Conservation (phyloP, 2,888 invertebrate species). For the Alentia gelatinosa region DNA sequence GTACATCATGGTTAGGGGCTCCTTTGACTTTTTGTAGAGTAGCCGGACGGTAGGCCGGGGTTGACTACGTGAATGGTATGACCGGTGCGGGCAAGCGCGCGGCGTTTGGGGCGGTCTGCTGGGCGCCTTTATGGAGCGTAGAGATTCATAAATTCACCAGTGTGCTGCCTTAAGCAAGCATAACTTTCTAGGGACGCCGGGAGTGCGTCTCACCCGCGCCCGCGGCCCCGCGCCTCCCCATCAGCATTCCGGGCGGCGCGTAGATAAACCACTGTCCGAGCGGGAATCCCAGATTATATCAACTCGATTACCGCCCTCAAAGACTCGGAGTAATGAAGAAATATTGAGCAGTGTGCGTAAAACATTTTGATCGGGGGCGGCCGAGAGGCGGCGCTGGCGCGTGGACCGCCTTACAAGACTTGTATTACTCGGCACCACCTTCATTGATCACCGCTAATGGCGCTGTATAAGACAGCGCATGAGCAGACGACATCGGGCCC, state of each 20-base stretch:
- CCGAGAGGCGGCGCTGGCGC: background rate
- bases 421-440: conserved; percentile 42
- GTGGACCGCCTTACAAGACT: conserved; percentile 46
- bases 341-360: conserved; percentile 52
- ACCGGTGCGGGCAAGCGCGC: background rate
- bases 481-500: background rate
- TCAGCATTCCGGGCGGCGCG: conserved; percentile 24
- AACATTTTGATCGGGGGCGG: conserved; percentile 36
- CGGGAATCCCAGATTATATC: conserved; percentile 48
- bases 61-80: background rate
- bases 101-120: conserved; percentile 25
- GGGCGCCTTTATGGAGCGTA: background rate
- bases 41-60: background rate
- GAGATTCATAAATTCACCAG: conserved; percentile 51
- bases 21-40: background rate
- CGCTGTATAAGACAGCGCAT: conserved; percentile 44
- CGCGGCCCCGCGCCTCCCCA: background rate
- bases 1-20: background rate
- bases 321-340: conserved; percentile 46
- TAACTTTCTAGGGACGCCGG: conserved; percentile 36
- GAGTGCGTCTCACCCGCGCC: background rate
- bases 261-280: conserved; percentile 35
- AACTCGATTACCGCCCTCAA: conserved; percentile 48
- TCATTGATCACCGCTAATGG: conserved; percentile 49
- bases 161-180: conserved; percentile 50